Evolutionary conservation across 37 sponge, comb jelly and placozoan genomes (phyloP), one percentile per base, ranked within the genome.

Genomic region (Corticium candelabrum): DNA sequence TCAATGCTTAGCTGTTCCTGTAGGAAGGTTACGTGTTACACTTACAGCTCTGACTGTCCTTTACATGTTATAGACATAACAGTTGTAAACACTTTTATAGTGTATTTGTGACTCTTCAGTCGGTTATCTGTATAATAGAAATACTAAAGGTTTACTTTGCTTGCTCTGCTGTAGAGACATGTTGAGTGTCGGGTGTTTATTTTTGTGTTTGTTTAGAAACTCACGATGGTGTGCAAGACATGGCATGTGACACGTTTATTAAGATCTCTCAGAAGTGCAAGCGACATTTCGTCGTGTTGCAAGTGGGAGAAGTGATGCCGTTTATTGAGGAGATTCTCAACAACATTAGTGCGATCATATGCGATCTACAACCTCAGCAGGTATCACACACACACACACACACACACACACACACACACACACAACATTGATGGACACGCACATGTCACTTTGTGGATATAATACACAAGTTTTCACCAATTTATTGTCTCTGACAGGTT

Each of bases 201-300:
- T 2, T 37, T 39, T 75, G 21, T 31, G 34, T 81, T 1, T 36
- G 1, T 35, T 33, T 38, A 90, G 99, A 98, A 69, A 89, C 93
- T 35, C 99, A 98, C 68, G 99, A 94, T 67, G 99, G 99, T 78
- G 99, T 98, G 1, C 99, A 98, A 67, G 99, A 98, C 85, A 98
- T 98, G 99, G 94, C 99, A 0, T 98, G 99, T 78, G 99, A 98
- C 68, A 98, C 99, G 2, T 98, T 98, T 84, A 94, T 98, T 72
- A 98, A 98, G 86, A 98, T 98, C 38, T 92, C 99, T 34, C 99
- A 98, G 85, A 98, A 98, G 56, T 94, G 99, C 75, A 80, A 87
- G 11, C 83, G 93, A 39, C 99, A 98, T 78, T 98, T 98, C 79
- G 89, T 98, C 1, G 83, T 89, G 86, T 62, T 90, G 4, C 99